Percentiles rank a stretch among this genome's conserved stretches.
Evolutionary conservation across 2,888 invertebrate species (phyloP).

Genomic region (Parasteatoda lunata): DNA sequence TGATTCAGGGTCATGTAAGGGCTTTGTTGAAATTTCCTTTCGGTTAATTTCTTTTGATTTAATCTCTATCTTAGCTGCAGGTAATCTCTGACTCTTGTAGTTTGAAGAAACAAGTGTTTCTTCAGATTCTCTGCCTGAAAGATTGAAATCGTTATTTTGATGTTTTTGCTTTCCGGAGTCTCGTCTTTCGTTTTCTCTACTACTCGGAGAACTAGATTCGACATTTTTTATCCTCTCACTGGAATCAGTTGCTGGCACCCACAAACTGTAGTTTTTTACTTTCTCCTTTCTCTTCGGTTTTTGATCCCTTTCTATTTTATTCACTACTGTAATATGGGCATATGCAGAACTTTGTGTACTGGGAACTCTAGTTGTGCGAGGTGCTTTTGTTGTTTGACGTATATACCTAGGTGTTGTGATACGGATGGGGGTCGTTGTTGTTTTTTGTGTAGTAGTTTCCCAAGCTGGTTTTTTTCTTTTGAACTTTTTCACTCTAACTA

Average conservation of each 20-base stretch:
- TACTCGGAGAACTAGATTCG: neutral
- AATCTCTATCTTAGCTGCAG: too few species aligned
- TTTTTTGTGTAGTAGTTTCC: neutral
- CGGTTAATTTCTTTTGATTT: too few species aligned
- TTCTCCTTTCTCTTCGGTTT: conserved; percentile 40
- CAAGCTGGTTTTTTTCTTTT: neutral
- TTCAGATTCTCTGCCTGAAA: too few species aligned
- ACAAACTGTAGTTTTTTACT: conserved; percentile 15
- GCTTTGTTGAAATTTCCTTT: too few species aligned
- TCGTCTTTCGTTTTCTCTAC: neutral
- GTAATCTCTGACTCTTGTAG: too few species aligned
- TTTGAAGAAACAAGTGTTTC: too few species aligned
- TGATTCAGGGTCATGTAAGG: too few species aligned
- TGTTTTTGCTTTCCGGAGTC: neutral
- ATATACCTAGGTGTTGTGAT: neutral
- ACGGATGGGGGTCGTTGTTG: neutral
- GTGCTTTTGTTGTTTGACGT: neutral
- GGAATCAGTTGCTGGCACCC: neutral
- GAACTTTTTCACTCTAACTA: conserved; percentile 40
- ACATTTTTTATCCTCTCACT: neutral
- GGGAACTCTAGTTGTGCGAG: neutral
- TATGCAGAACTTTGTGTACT: conserved; percentile 8
- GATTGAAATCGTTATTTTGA: neutral
- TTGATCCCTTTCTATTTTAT: conserved; percentile 36
- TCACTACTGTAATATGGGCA: conserved; percentile 56